These are phyloP conservation scores for Bombus impatiens DNA, from an alignment of 1,140 invertebrate species.

Conservation along the genomic window DNA sequence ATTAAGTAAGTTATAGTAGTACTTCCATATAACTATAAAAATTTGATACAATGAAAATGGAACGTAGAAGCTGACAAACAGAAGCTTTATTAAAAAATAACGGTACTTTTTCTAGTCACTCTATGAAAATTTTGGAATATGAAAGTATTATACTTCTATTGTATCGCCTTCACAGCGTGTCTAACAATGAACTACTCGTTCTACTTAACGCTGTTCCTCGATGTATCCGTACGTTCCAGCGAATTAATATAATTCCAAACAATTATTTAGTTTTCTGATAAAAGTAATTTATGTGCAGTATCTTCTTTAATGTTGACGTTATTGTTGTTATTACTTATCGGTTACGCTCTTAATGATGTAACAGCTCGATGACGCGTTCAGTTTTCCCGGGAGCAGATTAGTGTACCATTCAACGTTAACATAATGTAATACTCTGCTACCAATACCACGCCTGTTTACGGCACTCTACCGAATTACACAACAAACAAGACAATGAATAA, in stretches of 20 bases:
- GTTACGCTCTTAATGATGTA: neutral
- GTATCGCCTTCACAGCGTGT: neutral
- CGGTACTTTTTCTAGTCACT: too few relatives aligned
- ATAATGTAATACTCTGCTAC: constrained; percentile 14
- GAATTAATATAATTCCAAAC: neutral
- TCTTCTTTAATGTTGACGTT: neutral
- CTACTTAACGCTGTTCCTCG: neutral
- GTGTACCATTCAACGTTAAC: constrained; percentile 12
- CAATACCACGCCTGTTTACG: neutral
- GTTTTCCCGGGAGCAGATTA: constrained; percentile 27
- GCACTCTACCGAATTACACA: neutral
- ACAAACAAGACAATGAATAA: neutral
- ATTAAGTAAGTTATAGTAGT: too few relatives aligned
- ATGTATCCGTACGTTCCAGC: neutral
- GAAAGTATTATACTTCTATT: neutral
- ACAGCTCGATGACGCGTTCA: constrained; percentile 4
- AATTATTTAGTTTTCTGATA: neutral
- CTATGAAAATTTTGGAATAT: neutral
- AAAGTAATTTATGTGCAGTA: neutral
- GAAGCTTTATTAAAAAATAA: too few relatives aligned
- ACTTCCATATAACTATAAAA: too few relatives aligned
- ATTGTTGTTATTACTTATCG: constrained; percentile 3
- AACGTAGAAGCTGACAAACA: too few relatives aligned
- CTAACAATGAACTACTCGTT: neutral
- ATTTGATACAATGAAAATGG: too few relatives aligned